Conservation (phyloP, 2,797 vertebrate genomes). For the Rhinogobio ventralis region DNA sequence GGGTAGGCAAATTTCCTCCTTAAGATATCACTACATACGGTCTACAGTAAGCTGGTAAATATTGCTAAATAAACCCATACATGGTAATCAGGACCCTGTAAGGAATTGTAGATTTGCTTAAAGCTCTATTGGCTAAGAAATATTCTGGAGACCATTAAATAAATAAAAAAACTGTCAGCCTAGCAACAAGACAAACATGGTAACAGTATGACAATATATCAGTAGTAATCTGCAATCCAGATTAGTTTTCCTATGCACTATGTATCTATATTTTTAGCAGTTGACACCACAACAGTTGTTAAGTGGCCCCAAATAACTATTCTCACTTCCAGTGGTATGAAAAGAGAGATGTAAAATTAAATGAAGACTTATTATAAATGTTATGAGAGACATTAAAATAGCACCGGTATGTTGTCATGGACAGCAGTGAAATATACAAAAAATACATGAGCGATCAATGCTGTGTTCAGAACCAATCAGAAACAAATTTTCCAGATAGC, state of each 20-base stretch:
- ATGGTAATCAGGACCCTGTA: not conserved
- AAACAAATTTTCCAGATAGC: not conserved
- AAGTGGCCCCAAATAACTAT: not conserved
- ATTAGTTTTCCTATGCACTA: not conserved
- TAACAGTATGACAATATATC: not conserved
- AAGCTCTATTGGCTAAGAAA: not conserved
- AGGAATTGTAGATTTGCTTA: not conserved
- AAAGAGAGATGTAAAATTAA: not conserved
- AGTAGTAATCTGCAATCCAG: not conserved
- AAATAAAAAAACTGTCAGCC: not conserved
- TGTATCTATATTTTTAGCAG: not conserved
- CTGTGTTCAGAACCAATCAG: not conserved
- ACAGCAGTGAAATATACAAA: not conserved
- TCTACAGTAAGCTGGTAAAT: not conserved
- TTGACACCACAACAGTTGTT: not conserved
- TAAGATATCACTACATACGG: not conserved
- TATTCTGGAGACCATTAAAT: not conserved
- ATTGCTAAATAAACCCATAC: not conserved
- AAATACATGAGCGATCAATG: not conserved
- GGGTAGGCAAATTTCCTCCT: not conserved
- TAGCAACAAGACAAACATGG: not conserved
- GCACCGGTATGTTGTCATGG: not conserved
- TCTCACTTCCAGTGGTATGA: not conserved
- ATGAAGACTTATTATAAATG: not conserved
- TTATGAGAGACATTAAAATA: not conserved